Evolutionary conservation across 2,888 invertebrate species (phyloP), one percentile per base, ranked within the genome.

Genomic region (Chrysomela aeneicollis): DNA sequence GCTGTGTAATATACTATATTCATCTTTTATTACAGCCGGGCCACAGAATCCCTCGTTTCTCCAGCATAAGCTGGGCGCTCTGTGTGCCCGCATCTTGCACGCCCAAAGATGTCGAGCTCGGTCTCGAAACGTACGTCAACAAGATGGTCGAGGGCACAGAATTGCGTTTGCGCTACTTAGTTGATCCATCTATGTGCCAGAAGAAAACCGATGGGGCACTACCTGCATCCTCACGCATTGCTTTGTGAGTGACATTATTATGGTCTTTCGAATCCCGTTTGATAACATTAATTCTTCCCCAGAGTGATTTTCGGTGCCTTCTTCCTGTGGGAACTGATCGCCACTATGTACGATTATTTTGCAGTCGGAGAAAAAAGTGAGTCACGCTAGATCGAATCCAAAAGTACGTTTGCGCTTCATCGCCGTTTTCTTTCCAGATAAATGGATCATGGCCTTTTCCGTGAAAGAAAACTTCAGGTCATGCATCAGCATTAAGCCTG

Each of bases 21-120:
- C n/a, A n/a, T 15, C 35, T 22, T 47, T 42, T 17, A 10, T 51
- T 19, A 26, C 74, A 91, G 90, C 89, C 90, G 50, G 90, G 90
- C 5, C 90, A 91, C 78, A 83, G 90, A 66, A 88, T 90, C 6
- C 90, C 90, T 0, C 84, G 89, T 67, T 90, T 87, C 74, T 87
- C 88, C 2, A 85, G 87, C 15, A 84, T 90, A 54, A 88, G 89
- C 71, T 90, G 90, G 90, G 90, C 87, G 1, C 76, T 90, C 12
- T 91, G 90, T 74, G 85, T 88, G n/a, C 90, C 90, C 1, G 83
- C 86, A 2, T 84, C 86, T 0, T 91, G 90, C 77, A 83, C 84
- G 0, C 68, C 85, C 8, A 75, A 81, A 19, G 90, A 90, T 73
- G 86, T 90, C 1, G 86, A 88, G 76, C 79, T 83, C 17, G 86